These are phyloP conservation scores for Spodoptera littoralis DNA, from an alignment of 2,888 invertebrate species.

Conservation along the genomic window DNA sequence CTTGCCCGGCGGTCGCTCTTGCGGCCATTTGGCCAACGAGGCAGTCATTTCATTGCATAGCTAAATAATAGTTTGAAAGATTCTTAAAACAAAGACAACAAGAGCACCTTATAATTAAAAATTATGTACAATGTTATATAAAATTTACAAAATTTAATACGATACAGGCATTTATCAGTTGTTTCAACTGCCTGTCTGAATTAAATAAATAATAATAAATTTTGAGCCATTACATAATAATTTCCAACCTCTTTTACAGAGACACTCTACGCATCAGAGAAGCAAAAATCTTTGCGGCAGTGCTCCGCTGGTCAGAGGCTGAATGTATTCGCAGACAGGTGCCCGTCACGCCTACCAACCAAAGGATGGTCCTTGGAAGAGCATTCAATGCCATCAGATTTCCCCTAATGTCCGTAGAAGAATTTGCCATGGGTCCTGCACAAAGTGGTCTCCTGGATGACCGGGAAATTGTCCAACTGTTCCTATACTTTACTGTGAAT, in stretches of 20 bases:
- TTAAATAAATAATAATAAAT: no score
- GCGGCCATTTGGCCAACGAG: no score
- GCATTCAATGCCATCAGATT: constrained; percentile 93
- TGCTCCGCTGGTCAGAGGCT: constrained; percentile 92
- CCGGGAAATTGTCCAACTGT: constrained; percentile 92
- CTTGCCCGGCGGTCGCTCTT: no score
- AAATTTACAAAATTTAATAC: no score
- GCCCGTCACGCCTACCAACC: constrained; percentile 91
- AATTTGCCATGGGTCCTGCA: constrained; percentile 94
- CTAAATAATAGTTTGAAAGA: no score
- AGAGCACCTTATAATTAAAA: no score
- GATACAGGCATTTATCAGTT: no score
- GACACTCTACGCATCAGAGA: constrained; percentile 94
- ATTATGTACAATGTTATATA: no score
- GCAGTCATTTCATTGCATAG: no score
- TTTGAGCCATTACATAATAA: neutral
- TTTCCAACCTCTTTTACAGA: constrained; percentile 70
- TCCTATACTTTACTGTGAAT: constrained; percentile 92
- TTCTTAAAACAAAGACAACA: no score
- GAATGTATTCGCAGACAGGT: constrained; percentile 92
- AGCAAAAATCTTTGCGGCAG: constrained; percentile 93
- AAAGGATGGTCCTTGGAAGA: constrained; percentile 91
- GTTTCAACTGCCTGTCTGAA: no score
- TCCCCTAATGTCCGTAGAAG: constrained; percentile 95
- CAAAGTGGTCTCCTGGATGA: constrained; percentile 93